A percentile compares a stretch with the other conserved stretches of the same genome.
Conservation (phyloP, 1,140 invertebrate genomes). For the Lasioglossum albipes region DNA sequence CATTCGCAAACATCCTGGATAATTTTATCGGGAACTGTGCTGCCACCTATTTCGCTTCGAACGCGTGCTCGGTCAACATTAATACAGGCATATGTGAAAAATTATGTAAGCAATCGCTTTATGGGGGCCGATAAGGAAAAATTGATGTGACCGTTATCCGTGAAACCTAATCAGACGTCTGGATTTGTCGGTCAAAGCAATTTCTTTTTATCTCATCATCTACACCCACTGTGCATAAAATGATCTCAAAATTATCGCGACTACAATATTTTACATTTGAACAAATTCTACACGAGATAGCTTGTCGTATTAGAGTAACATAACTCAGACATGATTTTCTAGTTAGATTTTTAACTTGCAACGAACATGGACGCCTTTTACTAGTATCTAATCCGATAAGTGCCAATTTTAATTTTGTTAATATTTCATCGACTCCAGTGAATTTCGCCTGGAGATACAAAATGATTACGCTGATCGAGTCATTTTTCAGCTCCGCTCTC, state of each 20-base stretch:
- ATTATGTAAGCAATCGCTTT: not conserved
- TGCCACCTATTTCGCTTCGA: not conserved
- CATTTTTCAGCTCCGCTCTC: no score
- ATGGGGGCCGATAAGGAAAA: not conserved
- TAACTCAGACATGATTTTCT: not conserved
- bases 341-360: no score
- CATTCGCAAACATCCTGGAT: not conserved
- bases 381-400: no score
- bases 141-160: not conserved
- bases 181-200: not conserved
- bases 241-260: no score
- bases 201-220: not conserved
- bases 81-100: not conserved
- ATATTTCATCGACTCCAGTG: no score
- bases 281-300: not conserved
- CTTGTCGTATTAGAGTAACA: not conserved
- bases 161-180: not conserved
- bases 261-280: no score
- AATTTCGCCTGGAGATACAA: no score
- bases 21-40: not conserved
- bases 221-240: not conserved
- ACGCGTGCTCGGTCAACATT: not conserved
- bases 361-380: no score
- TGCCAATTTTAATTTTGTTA: not conserved
- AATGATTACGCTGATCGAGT: no score